A percentile compares a stretch with the other conserved stretches of the same genome.
phyloP scores from a whole-genome alignment of 2,888 invertebrate species.

The Brenthis daphne region DNA sequence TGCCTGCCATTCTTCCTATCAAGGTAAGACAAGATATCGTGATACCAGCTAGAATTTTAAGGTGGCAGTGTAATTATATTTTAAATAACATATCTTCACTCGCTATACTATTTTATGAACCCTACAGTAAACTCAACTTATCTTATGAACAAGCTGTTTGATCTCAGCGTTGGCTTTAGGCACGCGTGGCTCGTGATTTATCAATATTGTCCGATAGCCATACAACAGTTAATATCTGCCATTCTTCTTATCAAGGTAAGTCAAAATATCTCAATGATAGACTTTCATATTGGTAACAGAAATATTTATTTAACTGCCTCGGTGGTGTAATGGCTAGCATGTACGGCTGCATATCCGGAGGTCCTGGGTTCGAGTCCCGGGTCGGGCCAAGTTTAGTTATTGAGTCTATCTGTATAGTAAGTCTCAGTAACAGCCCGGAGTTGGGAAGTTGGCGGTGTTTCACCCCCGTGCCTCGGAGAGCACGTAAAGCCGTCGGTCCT shows the following conservation, averaged over 20 bases:
- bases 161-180: slow-evolving; percentile 52
- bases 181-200: slow-evolving; percentile 79
- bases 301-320: too few species aligned
- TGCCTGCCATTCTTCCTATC: slow-evolving; percentile 65
- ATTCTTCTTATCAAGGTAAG: slow-evolving; percentile 58
- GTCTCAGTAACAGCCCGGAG: too few species aligned
- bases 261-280: slow-evolving; percentile 34
- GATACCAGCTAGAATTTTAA: slow-evolving; percentile 38
- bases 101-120: neutral
- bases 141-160: slow-evolving; percentile 3
- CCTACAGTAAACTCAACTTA: neutral
- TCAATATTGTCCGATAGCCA: slow-evolving; percentile 63
- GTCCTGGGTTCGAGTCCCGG: too few species aligned
- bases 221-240: slow-evolving; percentile 63
- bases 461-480: too few species aligned
- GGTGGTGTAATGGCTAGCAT: too few species aligned
- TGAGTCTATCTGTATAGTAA: too few species aligned
- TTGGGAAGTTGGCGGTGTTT: too few species aligned
- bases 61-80: slow-evolving; percentile 12
- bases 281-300: too few species aligned
- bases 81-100: neutral
- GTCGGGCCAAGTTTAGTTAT: too few species aligned
- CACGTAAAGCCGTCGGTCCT: too few species aligned
- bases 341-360: too few species aligned
- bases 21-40: slow-evolving; percentile 31